A percentile compares a stretch with the other conserved stretches of the same genome.
phyloP scores from a whole-genome alignment of 2,113 vertebrate genomes.

The Phalacrocorax brasilianus region DNA sequence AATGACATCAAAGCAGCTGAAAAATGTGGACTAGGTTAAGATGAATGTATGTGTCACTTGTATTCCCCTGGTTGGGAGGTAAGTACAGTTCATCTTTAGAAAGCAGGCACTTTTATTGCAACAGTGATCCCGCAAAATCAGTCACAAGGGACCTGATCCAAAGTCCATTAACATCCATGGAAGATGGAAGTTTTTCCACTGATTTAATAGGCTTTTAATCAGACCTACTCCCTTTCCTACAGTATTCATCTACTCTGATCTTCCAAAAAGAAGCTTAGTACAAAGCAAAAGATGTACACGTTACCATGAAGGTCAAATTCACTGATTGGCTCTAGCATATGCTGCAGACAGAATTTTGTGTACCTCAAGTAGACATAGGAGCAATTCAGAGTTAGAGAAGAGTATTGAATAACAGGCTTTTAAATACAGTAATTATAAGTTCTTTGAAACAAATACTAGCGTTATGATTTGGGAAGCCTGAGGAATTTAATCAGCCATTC shows the following conservation, averaged over 20 bases:
- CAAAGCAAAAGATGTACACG: background rate
- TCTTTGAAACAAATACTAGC: conserved; percentile 52
- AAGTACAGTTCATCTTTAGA: background rate
- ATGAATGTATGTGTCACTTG: background rate
- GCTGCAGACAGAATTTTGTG: background rate
- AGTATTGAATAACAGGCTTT: conserved; percentile 45
- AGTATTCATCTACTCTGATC: background rate
- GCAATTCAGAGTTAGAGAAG: conserved; percentile 4
- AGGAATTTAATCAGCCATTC: conserved; percentile 61
- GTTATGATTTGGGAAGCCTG: conserved; percentile 36
- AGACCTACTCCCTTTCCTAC: background rate
- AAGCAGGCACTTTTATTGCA: background rate
- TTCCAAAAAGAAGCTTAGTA: background rate
- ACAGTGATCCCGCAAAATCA: background rate
- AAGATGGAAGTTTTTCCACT: background rate
- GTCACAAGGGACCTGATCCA: background rate
- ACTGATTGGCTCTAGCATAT: background rate
- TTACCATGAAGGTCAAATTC: background rate
- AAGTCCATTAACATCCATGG: background rate
- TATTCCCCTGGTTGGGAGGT: background rate
- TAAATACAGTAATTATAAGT: conserved; percentile 34
- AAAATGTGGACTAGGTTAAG: conserved; percentile 1
- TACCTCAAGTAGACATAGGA: background rate
- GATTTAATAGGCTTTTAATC: background rate
- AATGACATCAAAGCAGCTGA: background rate